Evolutionary conservation across 2,888 invertebrate species (phyloP), one percentile per base, ranked within the genome.

Genomic region (Embidobia sp.): DNA sequence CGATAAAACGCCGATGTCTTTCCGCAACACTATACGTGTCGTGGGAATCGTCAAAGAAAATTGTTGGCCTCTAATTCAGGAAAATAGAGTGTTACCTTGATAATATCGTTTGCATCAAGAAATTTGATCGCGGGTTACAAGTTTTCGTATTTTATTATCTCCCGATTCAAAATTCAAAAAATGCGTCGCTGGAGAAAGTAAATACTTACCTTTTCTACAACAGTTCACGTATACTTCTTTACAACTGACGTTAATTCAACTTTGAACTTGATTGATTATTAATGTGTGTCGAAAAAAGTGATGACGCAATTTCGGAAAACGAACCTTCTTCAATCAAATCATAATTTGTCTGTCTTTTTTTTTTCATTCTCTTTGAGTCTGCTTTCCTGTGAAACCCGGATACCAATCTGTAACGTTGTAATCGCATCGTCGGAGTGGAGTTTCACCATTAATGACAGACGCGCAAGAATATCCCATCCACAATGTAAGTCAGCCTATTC

Each of bases 361-460:
- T 53, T 26, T 40, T 70, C 46, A 1, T 22, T n/a, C n/a, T 53
- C 42, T 48, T 42, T 70, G 37, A 66, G 48, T 48, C 48, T 61
- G 29, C 40, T 61, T 61, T 40, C 46, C 64, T 33, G 59, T 46
- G 66, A 70, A 78, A 78, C 74, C 77, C 70, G 77, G 64, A 78
- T 78, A 64, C 64, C 77, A 49, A 70, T 64, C 69, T 48, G 70
- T 70, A 74, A 78, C 69, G 51, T 51, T 69, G 59, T 66, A 73
- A n/a, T n/a, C n/a, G n/a, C n/a, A 73, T 73, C 61, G 67, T 31
- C 61, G 49, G 63, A 51, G 77, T 63, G 33, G 57, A 67, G 61
- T 78, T 78, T 74, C 78, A 55, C 74, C 78, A 70, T 74, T 78
- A 70, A 78, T 74, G 64, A 70, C 51, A 64, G 73, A 74, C 42